Base-by-base conservation (phyloP, 2,113 vertebrate genomes). In the Phylloscopus whistleri region DNA sequence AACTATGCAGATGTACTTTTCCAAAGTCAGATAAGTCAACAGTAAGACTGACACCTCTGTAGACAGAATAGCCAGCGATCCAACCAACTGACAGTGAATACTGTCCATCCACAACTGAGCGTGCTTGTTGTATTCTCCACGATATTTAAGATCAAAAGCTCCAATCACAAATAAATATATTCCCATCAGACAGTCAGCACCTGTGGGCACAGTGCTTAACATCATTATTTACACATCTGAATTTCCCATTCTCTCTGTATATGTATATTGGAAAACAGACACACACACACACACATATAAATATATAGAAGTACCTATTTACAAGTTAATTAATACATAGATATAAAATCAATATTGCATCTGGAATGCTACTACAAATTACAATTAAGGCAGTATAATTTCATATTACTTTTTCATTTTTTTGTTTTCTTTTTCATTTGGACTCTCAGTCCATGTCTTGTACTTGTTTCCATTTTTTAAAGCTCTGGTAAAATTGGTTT, bases 51-150 rank as follows among this genome's bases (percentile, higher is more conserved):
- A 99, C 21, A 99, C 99, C 97, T 99, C 99, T 11, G 99, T 99
- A 96, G 99, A 99, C 59, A 99, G 97, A 98, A 99, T 98, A 96
- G 99, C 99, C 97, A 99, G 91, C 20, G 99, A 99, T 64, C 99
- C 99, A 82, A 99, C 98, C 92, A 99, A 97, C 41, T 99, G 99
- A 93, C 99, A 99, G 35, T 99, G 98, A 51, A 94, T 94, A 89
- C 99, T 99, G 97, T 99, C 99, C 98, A 98, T 99, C 99, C 99
- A 99, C 78, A 98, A 97, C 97, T 99, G 99, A 31, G 99, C 99
- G 11, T 99, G 99, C 69, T 98, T 98, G 92, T 99, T 99, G 98
- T 99, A 99, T 96, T 99, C 99, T 35, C 99, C 99, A 1, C 99
- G 98, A 91, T 99, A 99, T 97, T 99, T 99, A 87, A 99, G 97